phyloP scores from a whole-genome alignment of 1,140 invertebrate genomes.

The Argopecten irradians region DNA sequence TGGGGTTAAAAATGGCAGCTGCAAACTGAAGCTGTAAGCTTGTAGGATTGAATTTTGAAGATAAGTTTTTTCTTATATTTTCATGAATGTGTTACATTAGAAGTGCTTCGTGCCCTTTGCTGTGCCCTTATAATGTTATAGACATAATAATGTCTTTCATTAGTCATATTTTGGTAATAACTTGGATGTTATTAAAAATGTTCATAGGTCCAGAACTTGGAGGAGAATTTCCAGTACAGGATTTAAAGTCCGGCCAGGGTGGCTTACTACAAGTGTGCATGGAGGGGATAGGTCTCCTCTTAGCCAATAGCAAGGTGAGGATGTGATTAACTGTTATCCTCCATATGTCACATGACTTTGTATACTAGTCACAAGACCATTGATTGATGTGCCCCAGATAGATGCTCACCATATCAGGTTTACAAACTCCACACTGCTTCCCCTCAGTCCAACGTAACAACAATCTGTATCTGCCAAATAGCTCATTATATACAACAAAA shows the following conservation, averaged over 20 bases:
- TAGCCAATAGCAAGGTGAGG: slow-evolving; percentile 98
- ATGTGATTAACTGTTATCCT: background rate
- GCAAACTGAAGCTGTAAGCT: too few species aligned
- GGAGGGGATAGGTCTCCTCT: slow-evolving; percentile 98
- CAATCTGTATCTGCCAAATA: slow-evolving; percentile 7
- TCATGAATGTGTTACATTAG: too few species aligned
- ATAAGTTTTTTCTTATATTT: too few species aligned
- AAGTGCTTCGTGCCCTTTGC: background rate
- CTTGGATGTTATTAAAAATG: background rate
- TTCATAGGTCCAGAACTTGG: slow-evolving; percentile 86
- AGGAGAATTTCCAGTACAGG: slow-evolving; percentile 98
- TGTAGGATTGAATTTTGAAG: too few species aligned
- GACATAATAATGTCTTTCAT: too few species aligned
- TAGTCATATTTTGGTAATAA: too few species aligned
- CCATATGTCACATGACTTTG: background rate
- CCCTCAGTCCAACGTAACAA: background rate
- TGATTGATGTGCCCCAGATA: slow-evolving; percentile 1
- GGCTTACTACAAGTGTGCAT: slow-evolving; percentile 99
- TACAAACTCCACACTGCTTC: background rate
- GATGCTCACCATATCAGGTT: background rate
- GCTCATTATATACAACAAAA: too few species aligned
- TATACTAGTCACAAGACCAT: background rate
- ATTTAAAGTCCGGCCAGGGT: slow-evolving; percentile 96
- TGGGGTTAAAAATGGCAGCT: too few species aligned
- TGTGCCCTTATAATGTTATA: background rate